Base-by-base conservation (phyloP, 2,888 invertebrate genomes). In the Eupithecia subumbrata region DNA sequence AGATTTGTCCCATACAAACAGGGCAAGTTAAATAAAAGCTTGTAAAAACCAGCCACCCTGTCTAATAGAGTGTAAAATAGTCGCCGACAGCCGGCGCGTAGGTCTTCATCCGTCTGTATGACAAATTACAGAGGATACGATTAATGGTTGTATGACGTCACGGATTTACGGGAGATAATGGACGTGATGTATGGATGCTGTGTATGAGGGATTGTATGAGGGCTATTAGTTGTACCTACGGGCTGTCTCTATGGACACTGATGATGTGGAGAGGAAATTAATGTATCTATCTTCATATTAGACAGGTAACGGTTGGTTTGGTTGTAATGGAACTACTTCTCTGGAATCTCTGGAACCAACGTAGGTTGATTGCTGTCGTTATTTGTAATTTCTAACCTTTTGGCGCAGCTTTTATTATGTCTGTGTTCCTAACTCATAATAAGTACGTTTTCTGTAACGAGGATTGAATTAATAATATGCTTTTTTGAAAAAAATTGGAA, bases 81-180 rank as follows among this genome's bases (percentile, higher is more conserved):
- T 79, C 76, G 69, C 70, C 77, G 78, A 75, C 75, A 78, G 74
- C 40, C 12, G 76, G 81, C 81, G 80, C 78, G 79, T 77, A 79
- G 76, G 78, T 78, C 76, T 78, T 77, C 81, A 78, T 84, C 85
- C 87, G 90, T 90, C 89, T 88, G 89, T 87, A 85, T 92, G 92
- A 92, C 92, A 92, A 91, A 92, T 91, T 89, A 89, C 88, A 84
- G 81, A 82, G 86, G 84, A 82, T 84, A 85, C 89, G 92, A 92
- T 92, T 92, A 91, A 92, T 92, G 91, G 88, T 85, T 79, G 79
- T 82, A 85, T 86, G 88, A 87, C 87, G 87, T 81, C 82, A 81
- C 85, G 86, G 88, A 90, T 89, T 89, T 90, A 89, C 89, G 89
- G 81, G 77, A 88, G 87, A 88, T 88, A 87, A 85, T 87, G 78